Base-by-base conservation (phyloP, 2,888 invertebrate genomes). In the Amphipyra tragopoginis region DNA sequence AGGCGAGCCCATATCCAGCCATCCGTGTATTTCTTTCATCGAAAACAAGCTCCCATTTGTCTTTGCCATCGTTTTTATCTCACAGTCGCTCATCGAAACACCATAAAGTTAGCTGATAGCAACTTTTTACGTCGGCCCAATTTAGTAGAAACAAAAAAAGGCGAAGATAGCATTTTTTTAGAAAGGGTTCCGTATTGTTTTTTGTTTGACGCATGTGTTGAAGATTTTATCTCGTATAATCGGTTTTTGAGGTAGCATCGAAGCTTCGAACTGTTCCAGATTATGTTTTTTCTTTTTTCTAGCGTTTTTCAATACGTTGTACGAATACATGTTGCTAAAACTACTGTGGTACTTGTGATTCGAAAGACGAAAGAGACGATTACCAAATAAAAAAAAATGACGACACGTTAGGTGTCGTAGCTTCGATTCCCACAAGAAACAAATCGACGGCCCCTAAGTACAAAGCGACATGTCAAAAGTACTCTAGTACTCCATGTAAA, bases 41-140 rank as follows among this genome's bases (percentile, higher is more conserved):
- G 66, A 63, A 76, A 79, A 74, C 66, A 72, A 69, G 66, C 63
- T 49, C 55, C 72, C 72, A 77, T 80, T 79, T 75, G 74, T 79
- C 80, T 72, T 61, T 72, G 73, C 69, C 72, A 69, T 70, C 60
- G 72, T 77, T 81, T 81, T 83, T 82, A 81, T 82, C 79, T 61
- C 58, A 13, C 54, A 39, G 54, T 57, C 72, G 72, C 72, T 80
- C 80, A 82, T 79, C 72, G 77, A 65, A 82, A 76, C 65, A 72
- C 77, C 77, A 81, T 84, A 84, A 81, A 81, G 57, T 60, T 60
- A 54, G 51, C 70, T 69, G 75, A 79, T 77, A 77, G 63, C 67
- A 65, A 66, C 70, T 80, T 84, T 84, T 84, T 82, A 81, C 65
- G 80, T 65, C 73, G 60, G 66, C 56, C 68, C 82, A 78, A 79